Base-by-base conservation (phyloP, 2,113 vertebrate genomes). In the Archilochus colubris region DNA sequence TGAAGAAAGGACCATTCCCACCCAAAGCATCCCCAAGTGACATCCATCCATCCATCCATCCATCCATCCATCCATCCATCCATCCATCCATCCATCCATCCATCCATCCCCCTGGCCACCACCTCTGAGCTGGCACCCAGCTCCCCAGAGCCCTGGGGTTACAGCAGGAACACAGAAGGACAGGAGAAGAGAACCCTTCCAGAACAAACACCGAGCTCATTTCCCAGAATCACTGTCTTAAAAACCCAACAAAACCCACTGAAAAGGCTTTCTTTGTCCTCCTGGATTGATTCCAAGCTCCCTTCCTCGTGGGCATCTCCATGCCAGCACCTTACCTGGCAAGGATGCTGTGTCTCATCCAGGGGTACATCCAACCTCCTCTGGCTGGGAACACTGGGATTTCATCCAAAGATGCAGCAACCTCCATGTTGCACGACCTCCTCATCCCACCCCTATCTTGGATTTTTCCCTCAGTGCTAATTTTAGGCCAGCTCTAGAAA, bases 281-380 rank as follows among this genome's bases (percentile, higher is more conserved):
- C 57, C 58, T 82, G 68, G 53, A 44, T 31, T 2, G 2, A 55
- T 30, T 36, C 57, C 33, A 57, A 63, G 31, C 57, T 40, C 46
- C 27, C 40, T 82, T 78, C 48, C 69, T 55, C 28, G 48, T 27
- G 61, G 38, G 27, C 31, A 58, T 44, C 50, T 89, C 69, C 30
- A 19, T 0, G 2, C 22, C 81, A 82, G 64, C 51, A 61, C 67
- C 30, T 38, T 50, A n/a, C 38, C 75, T 59, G 36, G 24, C 57
- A 66, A 62, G 31, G 23, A 4, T 66, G 16, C 22, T 2, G 0
- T 40, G 31, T 67, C 44, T 61, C 17, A 4, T 20, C 0, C 33
- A 33, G 33, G 33, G 0, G 12, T 44, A 27, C 69, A 79, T 6
- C 10, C 46, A 44, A 3, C 48, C 7, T 95, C 24, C 73, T 62